Base-by-base conservation (phyloP, 2,113 vertebrate genomes). In the Triplophysa tibetana region DNA sequence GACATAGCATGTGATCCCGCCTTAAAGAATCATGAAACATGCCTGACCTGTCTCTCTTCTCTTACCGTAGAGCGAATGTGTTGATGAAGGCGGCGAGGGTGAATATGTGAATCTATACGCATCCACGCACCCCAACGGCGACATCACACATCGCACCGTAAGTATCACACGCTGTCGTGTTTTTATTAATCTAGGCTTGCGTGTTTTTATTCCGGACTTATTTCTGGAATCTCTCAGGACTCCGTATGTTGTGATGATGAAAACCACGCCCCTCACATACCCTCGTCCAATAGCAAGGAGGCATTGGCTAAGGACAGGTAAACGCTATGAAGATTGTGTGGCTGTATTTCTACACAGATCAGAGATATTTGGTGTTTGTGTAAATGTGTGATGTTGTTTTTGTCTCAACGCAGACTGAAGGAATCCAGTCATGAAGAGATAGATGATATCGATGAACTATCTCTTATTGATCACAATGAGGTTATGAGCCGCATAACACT, bases 61-160 rank as follows among this genome's bases (percentile, higher is more conserved):
- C 86, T 93, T 90, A 91, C 90, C 86, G 33, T 94, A 99, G 97
- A 98, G 95, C 86, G 95, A 96, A 90, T 92, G 92, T 81, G 90
- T 94, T 82, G 95, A 96, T 90, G 96, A 97, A 87, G 92, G 94
- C 87, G 95, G 96, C 85, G 96, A 98, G 94, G 96, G 96, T 87
- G 97, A 99, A 90, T 97, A 97, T 63, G 95, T 98, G 93, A 96
- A 91, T 95, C 94, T 98, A 88, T 98, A 95, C 88, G 95, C 96
- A 79, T 95, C 96, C 91, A 93, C 93, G 91, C 96, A 95, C 89
- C 94, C 95, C 94, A 94, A 95, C 89, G 92, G 94, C 88, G 95
- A 96, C 89, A 23, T 48, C 66, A 64, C 76, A 29, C 79, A 93
- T 91, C 93, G 91, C 93, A 92, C 95, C 93, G 97, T 97, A 96